phyloP scores from a whole-genome alignment of 2,888 invertebrate species.

The Leptopilina syphax region DNA sequence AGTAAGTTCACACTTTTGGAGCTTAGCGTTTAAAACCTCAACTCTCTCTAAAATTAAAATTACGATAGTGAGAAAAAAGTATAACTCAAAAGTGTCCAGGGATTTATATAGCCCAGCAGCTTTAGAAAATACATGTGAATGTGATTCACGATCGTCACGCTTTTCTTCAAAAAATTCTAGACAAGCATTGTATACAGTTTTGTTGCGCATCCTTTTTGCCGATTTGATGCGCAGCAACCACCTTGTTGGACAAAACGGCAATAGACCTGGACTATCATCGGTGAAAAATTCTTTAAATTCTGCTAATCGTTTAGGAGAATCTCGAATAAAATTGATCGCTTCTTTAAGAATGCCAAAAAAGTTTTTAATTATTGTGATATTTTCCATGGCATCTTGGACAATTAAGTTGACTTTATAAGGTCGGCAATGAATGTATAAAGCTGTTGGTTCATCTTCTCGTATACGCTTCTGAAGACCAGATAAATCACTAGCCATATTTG shows the following conservation, averaged over 20 bases:
- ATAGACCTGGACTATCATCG: slow-evolving; percentile 34
- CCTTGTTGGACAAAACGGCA: slow-evolving; percentile 46
- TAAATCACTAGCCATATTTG: slow-evolving; percentile 51
- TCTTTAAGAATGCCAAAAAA: slow-evolving; percentile 43
- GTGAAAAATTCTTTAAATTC: slow-evolving; percentile 47
- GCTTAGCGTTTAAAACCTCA: slow-evolving; percentile 49
- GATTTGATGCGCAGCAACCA: slow-evolving; percentile 51
- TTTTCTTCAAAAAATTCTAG: slow-evolving; percentile 45
- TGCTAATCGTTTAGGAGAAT: slow-evolving; percentile 43
- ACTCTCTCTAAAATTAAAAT: slow-evolving; percentile 54
- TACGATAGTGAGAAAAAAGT: slow-evolving; percentile 43
- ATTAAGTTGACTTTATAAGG: slow-evolving; percentile 43
- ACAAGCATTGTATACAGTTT: slow-evolving; percentile 45
- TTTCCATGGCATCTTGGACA: slow-evolving; percentile 46
- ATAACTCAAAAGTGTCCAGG: slow-evolving; percentile 45
- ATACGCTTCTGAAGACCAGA: slow-evolving; percentile 49
- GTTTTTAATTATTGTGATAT: slow-evolving; percentile 32
- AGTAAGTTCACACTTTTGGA: slow-evolving; percentile 50
- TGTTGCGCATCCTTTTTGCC: slow-evolving; percentile 6
- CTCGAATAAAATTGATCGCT: slow-evolving; percentile 49
- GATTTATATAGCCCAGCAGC: slow-evolving; percentile 47
- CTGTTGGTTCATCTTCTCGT: slow-evolving; percentile 44
- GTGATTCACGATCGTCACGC: slow-evolving; percentile 1
- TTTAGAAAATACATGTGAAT: slow-evolving; percentile 41
- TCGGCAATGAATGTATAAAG: slow-evolving; percentile 45